Evolutionary conservation across 1,140 invertebrate genomes (phyloP).

Genomic region (Lutraria rhynchaena): DNA sequence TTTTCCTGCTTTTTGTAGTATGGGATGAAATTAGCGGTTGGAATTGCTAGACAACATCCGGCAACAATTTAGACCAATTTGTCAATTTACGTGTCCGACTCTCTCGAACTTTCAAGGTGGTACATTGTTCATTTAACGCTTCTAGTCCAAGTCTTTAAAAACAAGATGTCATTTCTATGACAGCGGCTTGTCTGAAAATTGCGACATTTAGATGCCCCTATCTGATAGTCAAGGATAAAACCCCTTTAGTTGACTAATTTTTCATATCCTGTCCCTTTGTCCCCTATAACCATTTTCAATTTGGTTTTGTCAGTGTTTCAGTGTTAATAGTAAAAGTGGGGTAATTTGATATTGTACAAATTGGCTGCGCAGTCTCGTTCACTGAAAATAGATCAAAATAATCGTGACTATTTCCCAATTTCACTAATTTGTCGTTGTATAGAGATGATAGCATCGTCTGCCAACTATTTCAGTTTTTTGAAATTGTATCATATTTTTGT

Average conservation of each 20-base stretch:
- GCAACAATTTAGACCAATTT: too few relatives aligned
- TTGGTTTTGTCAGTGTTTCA: conserved; percentile 18
- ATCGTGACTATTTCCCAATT: conserved; percentile 35
- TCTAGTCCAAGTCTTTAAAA: too few relatives aligned
- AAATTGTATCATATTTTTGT: conserved; percentile 22
- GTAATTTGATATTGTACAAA: conserved; percentile 1
- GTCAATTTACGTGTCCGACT: too few relatives aligned
- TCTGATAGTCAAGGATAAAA: conserved; percentile 17
- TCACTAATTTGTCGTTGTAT: conserved; percentile 19
- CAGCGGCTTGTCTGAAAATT: conserved; percentile 19
- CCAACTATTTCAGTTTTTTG: conserved; percentile 3
- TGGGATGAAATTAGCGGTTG: too few relatives aligned
- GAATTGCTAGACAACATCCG: too few relatives aligned
- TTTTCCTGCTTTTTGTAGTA: too few relatives aligned
- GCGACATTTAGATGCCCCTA: conserved; percentile 19
- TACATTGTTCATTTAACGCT: too few relatives aligned
- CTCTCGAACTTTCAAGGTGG: too few relatives aligned
- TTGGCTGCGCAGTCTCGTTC: not conserved
- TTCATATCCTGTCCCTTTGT: conserved; percentile 23
- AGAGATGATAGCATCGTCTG: conserved; percentile 32
- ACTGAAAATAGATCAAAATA: conserved; percentile 21
- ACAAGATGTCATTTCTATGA: too few relatives aligned
- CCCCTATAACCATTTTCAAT: not conserved
- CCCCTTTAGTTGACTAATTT: conserved; percentile 23
- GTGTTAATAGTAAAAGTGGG: conserved; percentile 30